Base-by-base conservation (phyloP, 2,113 vertebrate species). In the Syngnathus floridae region DNA sequence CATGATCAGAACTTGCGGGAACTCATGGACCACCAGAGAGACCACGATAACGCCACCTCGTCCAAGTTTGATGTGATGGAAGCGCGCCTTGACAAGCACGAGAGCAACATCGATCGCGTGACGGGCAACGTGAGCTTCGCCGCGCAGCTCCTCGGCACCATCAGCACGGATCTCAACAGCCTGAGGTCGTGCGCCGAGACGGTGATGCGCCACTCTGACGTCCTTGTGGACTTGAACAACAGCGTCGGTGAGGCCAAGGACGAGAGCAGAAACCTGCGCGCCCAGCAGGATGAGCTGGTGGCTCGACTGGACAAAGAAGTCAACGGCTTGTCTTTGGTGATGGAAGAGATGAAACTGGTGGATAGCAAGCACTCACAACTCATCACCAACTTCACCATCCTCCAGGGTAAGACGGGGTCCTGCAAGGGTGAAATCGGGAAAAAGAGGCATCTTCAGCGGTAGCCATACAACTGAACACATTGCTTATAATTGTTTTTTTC, bases 331-430 rank as follows among this genome's bases (percentile, higher is more conserved):
- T 94, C 95, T 0, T 83, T 94, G 65, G 93, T 99, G 76, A 97
- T 98, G 97, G 94, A 98, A 84, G 96, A 99, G 91, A 97, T 99
- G 97, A 98, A 98, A 74, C 68, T 98, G 57, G 94, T 99, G 37
- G 97, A 99, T 88, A 96, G 93, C 86, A 95, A 94, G 76, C 97
- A 99, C 51, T 92, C 94, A 3, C 95, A 97, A 77, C 92, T 99
- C 57, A 97, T 98, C 83, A 97, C 93, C 77, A 99, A 99, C 87
- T 98, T 99, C 82, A 99, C 97, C 64, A 96, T 99, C 78, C 86
- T 99, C 63, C 93, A 95, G 89, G 97, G 97, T 98, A 16, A 31
- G 26, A 31, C 26, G 26, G 26, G 26, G 26, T 26, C 26, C 26
- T 26, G 26, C 26, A 26, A 26, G 26, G 26, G 26, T 26, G 26